Conservation (phyloP, 2,797 vertebrate genomes). For the Labroides dimidiatus region DNA sequence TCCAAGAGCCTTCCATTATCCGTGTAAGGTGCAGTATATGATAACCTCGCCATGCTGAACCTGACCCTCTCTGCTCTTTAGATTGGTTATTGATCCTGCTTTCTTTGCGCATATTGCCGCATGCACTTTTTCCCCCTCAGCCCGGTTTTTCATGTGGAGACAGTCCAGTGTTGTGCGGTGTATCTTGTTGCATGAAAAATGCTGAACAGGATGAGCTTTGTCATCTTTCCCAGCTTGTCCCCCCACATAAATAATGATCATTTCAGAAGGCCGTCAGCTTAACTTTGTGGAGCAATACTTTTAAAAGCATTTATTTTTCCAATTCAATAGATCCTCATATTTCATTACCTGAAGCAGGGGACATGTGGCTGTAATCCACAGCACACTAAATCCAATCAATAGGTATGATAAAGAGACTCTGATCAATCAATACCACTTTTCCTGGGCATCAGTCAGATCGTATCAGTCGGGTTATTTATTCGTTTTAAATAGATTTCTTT, state of each 20-base stretch:
- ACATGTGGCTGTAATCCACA: slow-evolving; percentile 49
- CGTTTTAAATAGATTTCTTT: neutral
- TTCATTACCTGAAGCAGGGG: slow-evolving; percentile 67
- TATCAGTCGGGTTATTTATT: neutral
- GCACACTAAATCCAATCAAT: slow-evolving; percentile 58
- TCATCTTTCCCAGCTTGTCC: slow-evolving; percentile 57
- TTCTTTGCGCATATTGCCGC: slow-evolving; percentile 72
- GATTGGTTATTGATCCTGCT: slow-evolving; percentile 87
- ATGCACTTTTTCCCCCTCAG: slow-evolving; percentile 44
- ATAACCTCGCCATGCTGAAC: slow-evolving; percentile 67
- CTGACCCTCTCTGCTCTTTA: slow-evolving; percentile 74
- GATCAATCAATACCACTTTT: slow-evolving; percentile 67
- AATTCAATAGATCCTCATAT: slow-evolving; percentile 72
- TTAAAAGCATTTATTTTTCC: slow-evolving; percentile 72
- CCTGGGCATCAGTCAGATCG: slow-evolving; percentile 38
- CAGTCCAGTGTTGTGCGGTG: slow-evolving; percentile 11
- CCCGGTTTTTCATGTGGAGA: slow-evolving; percentile 48
- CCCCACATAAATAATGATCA: slow-evolving; percentile 73
- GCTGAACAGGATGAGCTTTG: slow-evolving; percentile 71
- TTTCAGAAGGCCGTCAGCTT: slow-evolving; percentile 67
- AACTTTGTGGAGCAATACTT: slow-evolving; percentile 76
- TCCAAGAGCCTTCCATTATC: slow-evolving; percentile 55
- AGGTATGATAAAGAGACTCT: slow-evolving; percentile 65
- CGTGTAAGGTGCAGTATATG: slow-evolving; percentile 55
- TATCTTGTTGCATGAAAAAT: slow-evolving; percentile 80